Evolutionary conservation across 2,888 invertebrate species (phyloP).

Genomic region (Galeopsomyia nigrocyanea): DNA sequence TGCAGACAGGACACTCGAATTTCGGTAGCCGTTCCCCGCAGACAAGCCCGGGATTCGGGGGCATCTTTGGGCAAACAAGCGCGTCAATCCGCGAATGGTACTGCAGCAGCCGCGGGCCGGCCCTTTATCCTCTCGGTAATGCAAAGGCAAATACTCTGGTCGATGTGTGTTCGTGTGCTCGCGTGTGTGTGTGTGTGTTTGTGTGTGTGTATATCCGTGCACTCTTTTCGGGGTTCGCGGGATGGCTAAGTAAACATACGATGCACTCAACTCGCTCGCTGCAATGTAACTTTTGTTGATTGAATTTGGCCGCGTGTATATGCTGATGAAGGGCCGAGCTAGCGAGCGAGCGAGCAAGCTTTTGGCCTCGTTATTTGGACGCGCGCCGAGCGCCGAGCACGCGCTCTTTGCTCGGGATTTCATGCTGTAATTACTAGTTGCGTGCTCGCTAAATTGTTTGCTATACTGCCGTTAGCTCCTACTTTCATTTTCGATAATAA

Average conservation of each 20-base stretch:
- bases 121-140: conserved; percentile 38
- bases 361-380: neutral
- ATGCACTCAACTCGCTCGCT: conserved; percentile 1
- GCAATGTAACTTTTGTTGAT: conserved; percentile 38
- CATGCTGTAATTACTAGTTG: neutral
- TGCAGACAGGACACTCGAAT: conserved; percentile 11
- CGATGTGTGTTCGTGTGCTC: neutral
- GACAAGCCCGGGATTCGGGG: neutral
- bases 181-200: too few relatives aligned
- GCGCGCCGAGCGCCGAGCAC: neutral
- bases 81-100: conserved; percentile 35
- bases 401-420: too few relatives aligned
- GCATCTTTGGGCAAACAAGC: conserved; percentile 40
- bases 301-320: conserved; percentile 23
- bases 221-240: too few relatives aligned
- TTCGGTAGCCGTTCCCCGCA: neutral
- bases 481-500: too few relatives aligned
- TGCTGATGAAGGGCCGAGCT: neutral
- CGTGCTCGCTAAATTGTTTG: conserved; percentile 1
- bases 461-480: neutral
- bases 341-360: neutral
- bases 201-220: neutral
- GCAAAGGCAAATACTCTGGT: conserved; percentile 41
- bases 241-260: conserved; percentile 31
- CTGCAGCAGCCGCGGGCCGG: conserved; percentile 1